Percentiles rank a stretch among this genome's conserved stretches.
These are phyloP conservation scores for Campylomormyrus tamandua DNA, from an alignment of 2,113 vertebrate species.

Conservation along the genomic window DNA sequence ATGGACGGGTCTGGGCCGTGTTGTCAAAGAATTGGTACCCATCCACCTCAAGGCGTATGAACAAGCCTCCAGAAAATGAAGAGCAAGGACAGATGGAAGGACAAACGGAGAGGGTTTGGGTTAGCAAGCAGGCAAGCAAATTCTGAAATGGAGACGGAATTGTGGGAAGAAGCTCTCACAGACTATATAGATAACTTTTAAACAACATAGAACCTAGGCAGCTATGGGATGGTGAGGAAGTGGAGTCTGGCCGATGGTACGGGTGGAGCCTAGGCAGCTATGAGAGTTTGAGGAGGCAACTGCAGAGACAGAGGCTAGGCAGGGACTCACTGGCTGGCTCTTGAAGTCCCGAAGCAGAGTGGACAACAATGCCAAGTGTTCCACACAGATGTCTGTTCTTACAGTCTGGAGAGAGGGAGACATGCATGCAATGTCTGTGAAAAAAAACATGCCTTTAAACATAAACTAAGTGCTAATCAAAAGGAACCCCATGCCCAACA, in stretches of 20 bases:
- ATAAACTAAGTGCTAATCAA: neutral
- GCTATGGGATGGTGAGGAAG: neutral
- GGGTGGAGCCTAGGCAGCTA: neutral
- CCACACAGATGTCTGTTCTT: conserved; percentile 44
- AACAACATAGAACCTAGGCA: neutral
- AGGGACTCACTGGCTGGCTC: conserved; percentile 48
- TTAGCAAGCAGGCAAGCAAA: neutral
- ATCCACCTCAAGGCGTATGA: conserved; percentile 58
- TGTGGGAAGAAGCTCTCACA: neutral
- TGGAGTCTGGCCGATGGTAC: neutral
- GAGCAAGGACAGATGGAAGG: neutral
- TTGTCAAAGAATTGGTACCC: conserved; percentile 52
- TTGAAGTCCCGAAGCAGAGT: conserved; percentile 53
- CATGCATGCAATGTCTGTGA: neutral
- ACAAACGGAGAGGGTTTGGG: neutral
- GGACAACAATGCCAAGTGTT: conserved; percentile 53
- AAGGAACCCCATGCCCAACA: neutral
- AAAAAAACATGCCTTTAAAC: neutral
- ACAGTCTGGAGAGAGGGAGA: conserved; percentile 23
- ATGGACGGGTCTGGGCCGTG: conserved; percentile 53
- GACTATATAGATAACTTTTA: neutral
- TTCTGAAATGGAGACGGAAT: neutral
- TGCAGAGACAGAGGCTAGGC: neutral
- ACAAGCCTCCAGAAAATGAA: conserved; percentile 42
- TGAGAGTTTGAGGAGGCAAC: too few species aligned